Conservation (phyloP, 2,113 vertebrate genomes). For the Hippocampus barbouri region DNA sequence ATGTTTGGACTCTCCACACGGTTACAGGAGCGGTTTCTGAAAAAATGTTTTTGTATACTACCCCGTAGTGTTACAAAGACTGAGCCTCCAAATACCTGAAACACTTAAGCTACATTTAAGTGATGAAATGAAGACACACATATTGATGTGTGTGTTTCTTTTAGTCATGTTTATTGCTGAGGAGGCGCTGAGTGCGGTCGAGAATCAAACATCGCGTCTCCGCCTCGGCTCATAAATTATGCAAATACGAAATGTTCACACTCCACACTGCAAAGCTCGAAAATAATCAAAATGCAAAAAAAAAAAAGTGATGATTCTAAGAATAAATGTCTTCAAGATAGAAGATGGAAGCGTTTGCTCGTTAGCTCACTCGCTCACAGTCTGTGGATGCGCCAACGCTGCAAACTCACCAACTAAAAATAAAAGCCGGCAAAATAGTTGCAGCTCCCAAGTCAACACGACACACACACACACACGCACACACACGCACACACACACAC, state of each 20-base stretch:
- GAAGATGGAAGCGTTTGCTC: background rate
- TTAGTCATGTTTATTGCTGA: background rate
- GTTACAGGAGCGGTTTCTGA: too few relatives aligned
- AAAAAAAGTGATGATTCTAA: background rate
- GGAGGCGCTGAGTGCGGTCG: background rate
- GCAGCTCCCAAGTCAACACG: conserved; percentile 25
- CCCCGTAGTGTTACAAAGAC: too few relatives aligned
- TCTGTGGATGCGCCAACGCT: background rate
- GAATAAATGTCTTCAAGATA: background rate
- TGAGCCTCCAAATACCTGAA: too few relatives aligned
- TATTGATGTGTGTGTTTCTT: too few relatives aligned
- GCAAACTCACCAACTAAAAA: conserved; percentile 39
- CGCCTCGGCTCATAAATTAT: background rate
- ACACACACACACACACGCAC: conserved; percentile 7
- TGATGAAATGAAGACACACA: too few relatives aligned
- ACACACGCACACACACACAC: conserved; percentile 25
- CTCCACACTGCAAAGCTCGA: background rate
- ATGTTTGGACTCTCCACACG: too few relatives aligned
- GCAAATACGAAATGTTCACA: background rate
- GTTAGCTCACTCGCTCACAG: background rate
- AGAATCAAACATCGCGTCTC: background rate
- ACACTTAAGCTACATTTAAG: too few relatives aligned
- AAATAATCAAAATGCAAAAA: background rate
- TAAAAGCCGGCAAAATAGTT: conserved; percentile 32
- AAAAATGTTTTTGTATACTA: too few relatives aligned